Base-by-base conservation (phyloP, 2,888 invertebrate genomes). In the Catocala nupta region DNA sequence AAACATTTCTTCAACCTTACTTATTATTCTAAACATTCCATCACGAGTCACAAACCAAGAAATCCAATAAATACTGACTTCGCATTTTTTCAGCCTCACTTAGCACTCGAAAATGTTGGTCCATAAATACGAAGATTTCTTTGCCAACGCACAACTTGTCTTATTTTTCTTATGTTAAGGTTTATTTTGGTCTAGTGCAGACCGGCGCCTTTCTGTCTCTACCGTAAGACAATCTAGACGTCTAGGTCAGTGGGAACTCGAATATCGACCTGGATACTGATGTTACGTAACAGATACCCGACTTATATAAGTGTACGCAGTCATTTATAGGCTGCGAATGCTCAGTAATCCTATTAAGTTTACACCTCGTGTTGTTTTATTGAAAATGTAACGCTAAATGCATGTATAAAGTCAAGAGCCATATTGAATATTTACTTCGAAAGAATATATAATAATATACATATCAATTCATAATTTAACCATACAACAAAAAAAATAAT, bases 181-280 rank as follows among this genome's bases (percentile, higher is more conserved):
- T 67, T 45, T 6, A 34, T 43, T 59, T 59, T 55, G 0, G 44
- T 16, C 51, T 9, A 53, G 7, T 8, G 12, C 34, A 8, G 25
- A 2, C 9, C 16, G 83, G 77, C 78, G 81, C 70, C 85, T 60
- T 53, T 59, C 65, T 52, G 85, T 83, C 85, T 84, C 71, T 69
- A 62, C 36, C 65, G 69, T 71, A 72, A 71, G 71, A 74, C 59
- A 77, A 80, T 78, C 74, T 72, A 77, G 78, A 71, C 75, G 85
- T 82, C 82, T 83, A 80, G 86, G 86, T 83, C 86, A 81, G 68
- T 72, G 74, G 77, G 81, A 79, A 67, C 70, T 71, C 61, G 64
- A 59, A 70, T 83, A 86, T 85, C 75, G 86, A 85, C 69, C 82
- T 76, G 78, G 74, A 69, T 71, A 63, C 70, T 65, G 61, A 60